Percentiles rank a stretch among this genome's conserved stretches.
Conservation (phyloP, 30 jellyfish, hydroid and myxozoan species). For the Turritopsis rubra region DNA sequence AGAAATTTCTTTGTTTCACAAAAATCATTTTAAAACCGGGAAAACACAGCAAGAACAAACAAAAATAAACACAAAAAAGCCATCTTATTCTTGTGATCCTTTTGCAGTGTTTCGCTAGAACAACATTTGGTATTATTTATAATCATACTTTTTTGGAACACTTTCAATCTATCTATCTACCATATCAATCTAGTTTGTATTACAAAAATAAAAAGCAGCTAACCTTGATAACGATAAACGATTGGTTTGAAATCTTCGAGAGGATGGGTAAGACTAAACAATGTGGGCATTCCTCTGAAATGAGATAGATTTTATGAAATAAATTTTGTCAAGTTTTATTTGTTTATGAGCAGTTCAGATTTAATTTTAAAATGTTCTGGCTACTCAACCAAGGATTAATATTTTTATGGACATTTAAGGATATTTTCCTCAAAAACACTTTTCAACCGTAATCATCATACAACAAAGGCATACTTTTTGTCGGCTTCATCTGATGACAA, state of each 20-base stretch:
- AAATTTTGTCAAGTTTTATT: background rate
- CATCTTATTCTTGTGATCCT: too few species aligned
- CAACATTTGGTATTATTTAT: too few species aligned
- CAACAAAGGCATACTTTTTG: conserved; percentile 33
- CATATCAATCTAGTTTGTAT: too few species aligned
- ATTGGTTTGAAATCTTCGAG: conserved; percentile 89
- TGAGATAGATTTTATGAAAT: background rate
- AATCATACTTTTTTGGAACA: too few species aligned
- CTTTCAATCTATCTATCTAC: too few species aligned
- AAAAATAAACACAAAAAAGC: too few species aligned
- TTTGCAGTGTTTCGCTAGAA: too few species aligned
- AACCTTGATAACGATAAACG: conserved; percentile 75
- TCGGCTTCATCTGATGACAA: conserved; percentile 8
- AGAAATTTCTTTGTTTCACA: too few species aligned
- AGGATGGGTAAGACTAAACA: conserved; percentile 78
- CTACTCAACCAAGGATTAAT: background rate
- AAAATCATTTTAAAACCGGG: too few species aligned
- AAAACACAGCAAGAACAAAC: too few species aligned
- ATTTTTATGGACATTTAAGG: background rate
- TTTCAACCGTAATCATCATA: too few species aligned
- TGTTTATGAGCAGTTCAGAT: background rate
- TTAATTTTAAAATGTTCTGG: background rate
- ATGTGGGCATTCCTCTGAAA: conserved; percentile 68
- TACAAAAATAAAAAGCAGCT: background rate
- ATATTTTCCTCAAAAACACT: background rate